Percentiles rank a stretch among this genome's conserved stretches.
These are phyloP conservation scores for Neuroterus valhalla DNA, from an alignment of 1,140 invertebrate species.

Conservation along the genomic window DNA sequence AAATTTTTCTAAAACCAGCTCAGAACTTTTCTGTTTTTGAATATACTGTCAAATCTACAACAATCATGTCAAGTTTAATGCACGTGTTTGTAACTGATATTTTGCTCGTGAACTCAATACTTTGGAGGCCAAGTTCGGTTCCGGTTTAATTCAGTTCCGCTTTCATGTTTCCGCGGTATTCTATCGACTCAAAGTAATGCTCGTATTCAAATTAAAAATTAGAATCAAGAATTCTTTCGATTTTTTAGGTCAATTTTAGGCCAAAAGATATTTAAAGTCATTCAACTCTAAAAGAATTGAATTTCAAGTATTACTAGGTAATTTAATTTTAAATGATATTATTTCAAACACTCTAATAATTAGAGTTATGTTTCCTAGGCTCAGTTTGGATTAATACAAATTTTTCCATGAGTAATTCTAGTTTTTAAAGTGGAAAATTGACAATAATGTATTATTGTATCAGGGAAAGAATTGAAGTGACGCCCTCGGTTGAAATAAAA, in stretches of 20 bases:
- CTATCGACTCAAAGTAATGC: neutral
- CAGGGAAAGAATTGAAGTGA: conserved; percentile 19
- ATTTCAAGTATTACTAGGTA: too few species aligned
- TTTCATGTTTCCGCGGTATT: conserved; percentile 16
- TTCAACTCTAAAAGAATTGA: too few species aligned
- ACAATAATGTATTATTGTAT: neutral
- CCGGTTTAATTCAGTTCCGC: conserved; percentile 26
- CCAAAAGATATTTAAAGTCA: too few species aligned
- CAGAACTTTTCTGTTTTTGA: neutral
- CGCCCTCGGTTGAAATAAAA: conserved; percentile 15
- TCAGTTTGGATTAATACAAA: neutral
- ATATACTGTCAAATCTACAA: neutral
- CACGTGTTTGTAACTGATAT: conserved; percentile 3
- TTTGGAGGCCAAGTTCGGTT: conserved; percentile 26
- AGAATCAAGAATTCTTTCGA: neutral
- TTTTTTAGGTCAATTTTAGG: too few species aligned
- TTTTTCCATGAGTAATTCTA: neutral
- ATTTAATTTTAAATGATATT: too few species aligned
- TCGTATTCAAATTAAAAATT: neutral
- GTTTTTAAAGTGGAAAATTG: conserved; percentile 1
- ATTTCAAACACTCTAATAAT: too few species aligned
- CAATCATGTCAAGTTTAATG: conserved; percentile 20
- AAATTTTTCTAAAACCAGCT: neutral
- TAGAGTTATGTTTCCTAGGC: too few species aligned
- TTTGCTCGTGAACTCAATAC: conserved; percentile 23